Evolutionary conservation across 2,113 vertebrate genomes (phyloP).

Genomic region (Ophthalmolycus amberensis): DNA sequence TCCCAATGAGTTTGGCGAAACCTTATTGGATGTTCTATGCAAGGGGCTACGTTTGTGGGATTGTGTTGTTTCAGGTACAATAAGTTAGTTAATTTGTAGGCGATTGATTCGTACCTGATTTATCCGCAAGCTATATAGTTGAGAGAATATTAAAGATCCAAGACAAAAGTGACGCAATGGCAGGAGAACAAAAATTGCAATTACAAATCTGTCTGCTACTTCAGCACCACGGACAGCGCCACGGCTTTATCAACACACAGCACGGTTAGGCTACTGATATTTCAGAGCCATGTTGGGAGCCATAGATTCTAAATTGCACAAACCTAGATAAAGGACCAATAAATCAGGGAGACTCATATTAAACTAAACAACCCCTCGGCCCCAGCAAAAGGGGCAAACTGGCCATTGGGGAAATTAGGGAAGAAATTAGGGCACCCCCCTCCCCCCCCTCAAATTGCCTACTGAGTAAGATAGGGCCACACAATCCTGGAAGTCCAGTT

Average conservation of each 20-base stretch:
- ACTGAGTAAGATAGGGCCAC: too few relatives aligned
- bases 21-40: background rate
- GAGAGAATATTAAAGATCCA: background rate
- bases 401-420: background rate
- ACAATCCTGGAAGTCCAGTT: background rate
- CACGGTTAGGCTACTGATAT: background rate
- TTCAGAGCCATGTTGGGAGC: background rate
- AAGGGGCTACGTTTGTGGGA: background rate
- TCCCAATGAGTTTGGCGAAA: background rate
- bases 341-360: background rate
- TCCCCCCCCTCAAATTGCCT: too few relatives aligned
- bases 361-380: background rate
- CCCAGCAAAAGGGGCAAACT: background rate
- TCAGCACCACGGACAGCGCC: background rate
- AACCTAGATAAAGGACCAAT: background rate
- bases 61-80: background rate
- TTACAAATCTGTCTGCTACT: background rate
- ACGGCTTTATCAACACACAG: background rate
- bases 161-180: background rate
- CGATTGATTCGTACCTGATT: background rate
- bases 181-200: background rate
- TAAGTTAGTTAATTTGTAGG: background rate
- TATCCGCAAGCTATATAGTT: background rate
- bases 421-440: background rate
- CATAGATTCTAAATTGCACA: background rate